Percentiles rank a stretch among this genome's conserved stretches.
Evolutionary conservation across 2,888 invertebrate species (phyloP).

Genomic region (Caradrina kadenii): DNA sequence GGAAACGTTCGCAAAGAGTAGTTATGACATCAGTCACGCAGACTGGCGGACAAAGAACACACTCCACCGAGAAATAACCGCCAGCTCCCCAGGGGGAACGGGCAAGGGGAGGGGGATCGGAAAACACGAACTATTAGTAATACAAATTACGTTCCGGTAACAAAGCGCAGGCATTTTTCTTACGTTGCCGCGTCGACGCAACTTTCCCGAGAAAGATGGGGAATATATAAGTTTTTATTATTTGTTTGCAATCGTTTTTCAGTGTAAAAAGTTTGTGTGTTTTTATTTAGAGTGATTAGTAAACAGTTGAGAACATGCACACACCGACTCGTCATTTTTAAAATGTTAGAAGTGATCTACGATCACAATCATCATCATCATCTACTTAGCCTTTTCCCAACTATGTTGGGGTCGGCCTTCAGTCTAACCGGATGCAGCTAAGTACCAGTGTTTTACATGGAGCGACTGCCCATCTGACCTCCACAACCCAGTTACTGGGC

Average conservation of each 20-base stretch:
- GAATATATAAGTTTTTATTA: slow-evolving; percentile 53
- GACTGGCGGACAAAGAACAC: slow-evolving; percentile 68
- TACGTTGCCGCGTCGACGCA: slow-evolving; percentile 59
- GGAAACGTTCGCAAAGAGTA: slow-evolving; percentile 59
- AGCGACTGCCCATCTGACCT: too few relatives aligned
- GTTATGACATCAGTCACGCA: slow-evolving; percentile 69
- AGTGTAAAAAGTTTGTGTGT: slow-evolving; percentile 20
- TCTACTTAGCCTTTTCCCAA: too few relatives aligned
- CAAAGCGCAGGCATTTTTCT: slow-evolving; percentile 65
- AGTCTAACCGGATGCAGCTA: too few relatives aligned
- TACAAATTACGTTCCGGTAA: slow-evolving; percentile 74
- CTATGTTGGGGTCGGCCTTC: too few relatives aligned
- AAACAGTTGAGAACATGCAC: too few relatives aligned
- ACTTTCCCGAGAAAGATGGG: slow-evolving; percentile 47
- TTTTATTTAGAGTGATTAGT: slow-evolving; percentile 37
- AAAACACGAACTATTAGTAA: slow-evolving; percentile 74
- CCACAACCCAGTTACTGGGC: too few relatives aligned
- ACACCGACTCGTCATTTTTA: too few relatives aligned
- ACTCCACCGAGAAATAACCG: slow-evolving; percentile 60
- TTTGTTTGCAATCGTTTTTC: slow-evolving; percentile 44
- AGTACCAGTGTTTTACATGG: too few relatives aligned
- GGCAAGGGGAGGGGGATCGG: slow-evolving; percentile 61
- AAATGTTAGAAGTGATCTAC: too few relatives aligned
- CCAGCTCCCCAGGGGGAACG: slow-evolving; percentile 4
- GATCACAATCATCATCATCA: too few relatives aligned